Conservation (phyloP, 2,888 invertebrate species). For the Conchocele bisecta region DNA sequence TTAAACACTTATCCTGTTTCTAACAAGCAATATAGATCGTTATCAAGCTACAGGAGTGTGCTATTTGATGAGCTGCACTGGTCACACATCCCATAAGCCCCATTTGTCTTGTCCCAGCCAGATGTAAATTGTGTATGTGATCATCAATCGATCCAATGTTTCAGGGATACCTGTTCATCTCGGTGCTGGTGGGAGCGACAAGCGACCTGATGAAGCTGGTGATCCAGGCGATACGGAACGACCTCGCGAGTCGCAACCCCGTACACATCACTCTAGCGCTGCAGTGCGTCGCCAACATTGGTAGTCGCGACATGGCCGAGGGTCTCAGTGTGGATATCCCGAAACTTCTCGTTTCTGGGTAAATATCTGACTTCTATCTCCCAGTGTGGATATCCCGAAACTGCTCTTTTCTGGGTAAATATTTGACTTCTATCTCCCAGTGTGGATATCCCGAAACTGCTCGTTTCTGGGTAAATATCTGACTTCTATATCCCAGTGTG, state of each 20-base stretch:
- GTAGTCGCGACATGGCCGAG: slow-evolving; percentile 99
- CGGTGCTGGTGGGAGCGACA: slow-evolving; percentile 99
- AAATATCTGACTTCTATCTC: slow-evolving; percentile 83
- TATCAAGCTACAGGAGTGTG: too few species aligned
- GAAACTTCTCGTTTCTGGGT: slow-evolving; percentile 98
- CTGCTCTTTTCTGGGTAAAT: slow-evolving; percentile 96
- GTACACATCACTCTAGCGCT: slow-evolving; percentile 99
- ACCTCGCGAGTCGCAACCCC: slow-evolving; percentile 95
- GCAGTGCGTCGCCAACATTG: slow-evolving; percentile 99
- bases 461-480: slow-evolving; percentile 93
- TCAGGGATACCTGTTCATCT: slow-evolving; percentile 99
- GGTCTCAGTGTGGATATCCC: slow-evolving; percentile 99
- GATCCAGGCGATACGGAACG: slow-evolving; percentile 99
- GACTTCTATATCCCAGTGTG: slow-evolving; percentile 89
- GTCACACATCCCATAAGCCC: too few species aligned
- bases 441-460: slow-evolving; percentile 97
- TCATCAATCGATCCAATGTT: too few species aligned
- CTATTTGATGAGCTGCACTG: too few species aligned
- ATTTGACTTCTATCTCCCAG: slow-evolving; percentile 87
- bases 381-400: slow-evolving; percentile 98
- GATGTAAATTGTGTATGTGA: too few species aligned
- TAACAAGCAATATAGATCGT: too few species aligned
- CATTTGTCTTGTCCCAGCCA: too few species aligned
- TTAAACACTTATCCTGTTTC: too few species aligned
- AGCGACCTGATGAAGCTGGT: slow-evolving; percentile 99